Evolutionary conservation across 2,888 invertebrate species (phyloP).

Genomic region (Agrotis puta): DNA sequence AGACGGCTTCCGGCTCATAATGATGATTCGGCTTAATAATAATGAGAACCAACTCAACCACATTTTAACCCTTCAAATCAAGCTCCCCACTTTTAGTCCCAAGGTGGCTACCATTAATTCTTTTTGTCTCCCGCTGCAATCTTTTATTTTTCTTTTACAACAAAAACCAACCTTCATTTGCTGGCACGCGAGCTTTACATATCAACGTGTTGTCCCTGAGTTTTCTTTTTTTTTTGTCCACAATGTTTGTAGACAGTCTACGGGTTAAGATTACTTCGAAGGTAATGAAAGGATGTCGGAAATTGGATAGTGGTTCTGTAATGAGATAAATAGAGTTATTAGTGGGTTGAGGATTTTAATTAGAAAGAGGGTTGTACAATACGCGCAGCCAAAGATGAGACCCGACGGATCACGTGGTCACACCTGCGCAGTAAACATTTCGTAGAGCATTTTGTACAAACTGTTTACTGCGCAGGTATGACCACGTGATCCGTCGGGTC

Average conservation of each 20-base stretch:
- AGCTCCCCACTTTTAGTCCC: constrained; percentile 60
- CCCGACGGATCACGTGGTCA: too few species aligned
- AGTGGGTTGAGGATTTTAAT: constrained; percentile 21
- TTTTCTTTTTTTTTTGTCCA: constrained; percentile 46
- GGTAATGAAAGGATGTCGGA: constrained; percentile 51
- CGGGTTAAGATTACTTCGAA: constrained; percentile 60
- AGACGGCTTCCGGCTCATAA: too few species aligned
- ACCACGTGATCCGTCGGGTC: too few species aligned
- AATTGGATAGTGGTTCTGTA: constrained; percentile 23
- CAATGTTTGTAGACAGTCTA: constrained; percentile 51
- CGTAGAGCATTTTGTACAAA: too few species aligned
- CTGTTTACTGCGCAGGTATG: too few species aligned
- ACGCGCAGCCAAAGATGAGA: too few species aligned
- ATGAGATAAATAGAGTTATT: constrained; percentile 32
- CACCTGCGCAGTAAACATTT: too few species aligned
- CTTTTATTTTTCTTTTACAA: constrained; percentile 60
- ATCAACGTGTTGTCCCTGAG: constrained; percentile 61
- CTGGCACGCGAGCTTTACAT: constrained; percentile 68
- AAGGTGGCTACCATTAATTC: constrained; percentile 73
- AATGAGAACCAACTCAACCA: too few species aligned
- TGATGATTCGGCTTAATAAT: too few species aligned
- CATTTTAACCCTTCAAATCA: constrained; percentile 66
- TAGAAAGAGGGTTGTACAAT: neutral
- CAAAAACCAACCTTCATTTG: constrained; percentile 65
- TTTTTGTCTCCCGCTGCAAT: constrained; percentile 70